Base-by-base conservation (phyloP, 2,888 invertebrate species). In the Perithous albicinctus region DNA sequence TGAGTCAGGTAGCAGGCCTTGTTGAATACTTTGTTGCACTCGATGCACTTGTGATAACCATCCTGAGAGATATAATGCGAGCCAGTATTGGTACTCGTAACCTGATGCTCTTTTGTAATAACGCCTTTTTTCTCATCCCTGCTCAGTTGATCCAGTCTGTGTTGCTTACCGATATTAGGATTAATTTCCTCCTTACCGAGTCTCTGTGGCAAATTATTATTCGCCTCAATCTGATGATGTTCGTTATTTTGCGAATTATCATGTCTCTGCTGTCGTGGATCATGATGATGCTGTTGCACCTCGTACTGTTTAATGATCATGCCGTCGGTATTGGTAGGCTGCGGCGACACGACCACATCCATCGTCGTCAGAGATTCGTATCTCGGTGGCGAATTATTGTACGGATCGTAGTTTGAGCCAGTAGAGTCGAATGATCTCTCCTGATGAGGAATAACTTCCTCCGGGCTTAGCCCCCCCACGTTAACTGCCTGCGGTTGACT, bases 1-100 rank as follows among this genome's bases (percentile, higher is more conserved):
- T 98, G 98, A 69, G 97, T 98, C 76, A 98, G 94, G 91, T 98
- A 98, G 92, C 98, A 98, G 66, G 96, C 96, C 89, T 96, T 97
- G 92, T 96, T 96, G 93, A 98, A 98, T 51, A 95, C 93, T 93
- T 97, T 97, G 92, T 96, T 95, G 93, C 98, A 98, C 90, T 96
- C 96, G 89, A 95, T 94, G 93, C 97, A 98, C 93, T 96, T 96
- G 92, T 95, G 95, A 70, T 89, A 85, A 8, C 91, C 92, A 48
- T 91, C 88, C 73, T 90, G 86, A 0, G 90, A 90, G 18, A 91
- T 90, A 41, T 88, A 90, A 74, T 90, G 85, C 64, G 89, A 83
- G 73, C 85, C 85, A 74, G 88, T 86, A 72, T 88, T 85, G 8
- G 89, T 90, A 67, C 87, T 91, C 46, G 86, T 89, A 29, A 90